Conservation (phyloP, 2,797 vertebrate genomes). For the Chiroxiphia lanceolata region DNA sequence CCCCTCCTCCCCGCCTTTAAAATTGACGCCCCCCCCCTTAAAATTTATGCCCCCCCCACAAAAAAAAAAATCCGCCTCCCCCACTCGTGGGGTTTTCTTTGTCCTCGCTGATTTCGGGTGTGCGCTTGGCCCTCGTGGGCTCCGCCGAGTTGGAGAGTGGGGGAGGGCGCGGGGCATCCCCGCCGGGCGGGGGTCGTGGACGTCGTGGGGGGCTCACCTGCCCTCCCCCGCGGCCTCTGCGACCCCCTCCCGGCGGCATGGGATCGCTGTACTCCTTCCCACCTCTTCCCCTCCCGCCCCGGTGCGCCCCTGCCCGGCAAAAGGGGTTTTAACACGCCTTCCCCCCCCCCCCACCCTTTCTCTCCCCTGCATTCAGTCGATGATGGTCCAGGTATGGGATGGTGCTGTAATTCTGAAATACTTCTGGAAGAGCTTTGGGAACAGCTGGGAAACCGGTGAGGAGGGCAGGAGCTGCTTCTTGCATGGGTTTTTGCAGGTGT, state of each 20-base stretch:
- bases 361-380: neutral
- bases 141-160: neutral
- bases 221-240: neutral
- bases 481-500: neutral
- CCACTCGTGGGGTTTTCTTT: constrained; percentile 8
- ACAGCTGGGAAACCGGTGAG: neutral
- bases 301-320: neutral
- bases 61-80: neutral
- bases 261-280: neutral
- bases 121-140: neutral
- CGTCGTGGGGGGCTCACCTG: neutral
- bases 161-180: constrained; percentile 19
- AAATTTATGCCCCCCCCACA: neutral
- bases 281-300: neutral
- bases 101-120: constrained; percentile 26
- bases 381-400: neutral
- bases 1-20: neutral
- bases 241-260: neutral
- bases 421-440: neutral
- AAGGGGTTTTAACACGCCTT: neutral
- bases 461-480: neutral
- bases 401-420: neutral
- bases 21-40: neutral
- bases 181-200: neutral
- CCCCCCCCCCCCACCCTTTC: no score